Evolutionary conservation across 2,113 vertebrate species (phyloP), one percentile per base, ranked within the genome.

Genomic region (Arvicanthis niloticus): DNA sequence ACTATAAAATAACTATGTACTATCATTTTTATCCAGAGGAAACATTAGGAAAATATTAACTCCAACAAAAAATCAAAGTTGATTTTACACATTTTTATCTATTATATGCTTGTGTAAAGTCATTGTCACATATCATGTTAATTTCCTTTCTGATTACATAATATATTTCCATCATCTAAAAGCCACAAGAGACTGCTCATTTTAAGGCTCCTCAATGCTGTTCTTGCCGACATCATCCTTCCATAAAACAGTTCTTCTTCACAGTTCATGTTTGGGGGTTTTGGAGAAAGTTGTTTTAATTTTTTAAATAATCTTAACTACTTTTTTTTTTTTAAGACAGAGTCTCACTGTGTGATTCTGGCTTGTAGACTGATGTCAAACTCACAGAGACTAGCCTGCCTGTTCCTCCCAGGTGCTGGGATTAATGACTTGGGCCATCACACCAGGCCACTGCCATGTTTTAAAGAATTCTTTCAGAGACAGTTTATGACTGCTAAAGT

Each of bases 1-100:
- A 94, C 73, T 42, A 95, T 42, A 48, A 88, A 84, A 92, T 78
- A 89, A 84, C 60, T 90, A 86, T 12, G 53, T 37, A 10, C 11
- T 34, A 88, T 58, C 45, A 76, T 89, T 85, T 85, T 26, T 89
- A 34, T 67, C 37, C 73, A 58, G 91, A 76, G 58, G 70, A 6
- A 5, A 68, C 4, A 58, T 16, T 70, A 22, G 37, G 16, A 21
- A 81, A 68, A 56, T n/a, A 75, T 17, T 85, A 87, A 87, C 67
- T 40, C 24, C 31, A 81, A 70, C 10, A 81, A 65, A 81, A 65
- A 45, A 62, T 72, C n/a, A 80, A 94, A 72, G 45, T 40, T 88
- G 9, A 13, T 48, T 76, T 68, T 65, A 89, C 80, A 51, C 24
- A 82, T n/a, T 65, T 91, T 26, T 5, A 75, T 24, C 0, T 31